Percentiles rank a stretch among this genome's conserved stretches.
These are phyloP conservation scores for Aricia artaxerxes DNA, from an alignment of 2,888 invertebrate species.

Conservation along the genomic window DNA sequence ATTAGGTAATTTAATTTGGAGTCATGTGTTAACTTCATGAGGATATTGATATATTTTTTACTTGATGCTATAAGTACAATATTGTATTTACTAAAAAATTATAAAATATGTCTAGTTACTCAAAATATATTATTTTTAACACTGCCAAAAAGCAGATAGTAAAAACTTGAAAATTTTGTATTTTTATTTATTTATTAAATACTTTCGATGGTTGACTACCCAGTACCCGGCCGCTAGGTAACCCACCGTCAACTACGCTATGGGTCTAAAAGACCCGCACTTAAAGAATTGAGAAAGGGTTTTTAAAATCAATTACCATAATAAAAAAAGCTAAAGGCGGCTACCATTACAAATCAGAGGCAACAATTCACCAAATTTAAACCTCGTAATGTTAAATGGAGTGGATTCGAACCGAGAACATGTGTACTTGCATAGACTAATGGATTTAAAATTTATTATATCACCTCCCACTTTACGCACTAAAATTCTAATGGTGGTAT, in stretches of 20 bases:
- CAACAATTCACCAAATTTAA: constrained; percentile 75
- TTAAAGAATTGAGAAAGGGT: background rate
- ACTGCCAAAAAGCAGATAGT: no score
- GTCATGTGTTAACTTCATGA: background rate
- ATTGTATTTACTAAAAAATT: no score
- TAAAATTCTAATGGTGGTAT: constrained; percentile 36
- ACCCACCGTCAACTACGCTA: background rate
- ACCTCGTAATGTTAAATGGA: constrained; percentile 79
- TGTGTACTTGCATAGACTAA: constrained; percentile 74
- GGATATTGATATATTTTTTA: no score
- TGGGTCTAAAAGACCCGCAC: background rate
- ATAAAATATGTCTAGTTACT: no score
- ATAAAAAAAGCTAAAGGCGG: constrained; percentile 44
- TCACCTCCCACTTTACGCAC: constrained; percentile 64
- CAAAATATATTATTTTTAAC: no score
- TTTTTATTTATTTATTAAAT: no score
- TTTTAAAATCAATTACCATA: constrained; percentile 40
- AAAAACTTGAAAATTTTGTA: no score
- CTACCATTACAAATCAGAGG: constrained; percentile 58
- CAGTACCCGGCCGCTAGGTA: no score
- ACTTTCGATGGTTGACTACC: no score
- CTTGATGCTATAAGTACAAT: no score
- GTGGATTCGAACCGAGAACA: constrained; percentile 67
- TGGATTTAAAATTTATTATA: constrained; percentile 79
- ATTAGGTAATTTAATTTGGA: background rate